Evolutionary conservation across 2,113 vertebrate species (phyloP).

Genomic region (Cromileptes altivelis): DNA sequence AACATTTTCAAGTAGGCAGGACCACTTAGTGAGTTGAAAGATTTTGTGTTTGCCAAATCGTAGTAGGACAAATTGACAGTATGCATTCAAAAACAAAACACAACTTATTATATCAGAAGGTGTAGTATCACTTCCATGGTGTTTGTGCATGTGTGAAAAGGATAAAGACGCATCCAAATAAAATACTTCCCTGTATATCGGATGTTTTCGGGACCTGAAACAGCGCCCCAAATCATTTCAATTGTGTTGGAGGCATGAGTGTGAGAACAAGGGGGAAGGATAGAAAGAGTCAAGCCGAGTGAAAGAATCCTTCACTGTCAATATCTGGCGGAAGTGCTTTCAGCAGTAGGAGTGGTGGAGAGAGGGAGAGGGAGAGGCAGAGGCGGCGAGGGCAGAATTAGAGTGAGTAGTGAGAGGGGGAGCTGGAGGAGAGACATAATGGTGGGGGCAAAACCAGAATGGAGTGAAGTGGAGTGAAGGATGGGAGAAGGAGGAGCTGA

Average conservation of each 20-base stretch:
- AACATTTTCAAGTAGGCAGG: conserved; percentile 32
- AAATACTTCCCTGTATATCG: conserved; percentile 34
- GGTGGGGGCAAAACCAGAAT: conserved; percentile 68
- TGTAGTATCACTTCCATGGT: conserved; percentile 2
- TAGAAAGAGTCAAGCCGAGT: conserved; percentile 64
- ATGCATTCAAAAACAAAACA: conserved; percentile 29
- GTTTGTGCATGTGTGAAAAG: conserved; percentile 14
- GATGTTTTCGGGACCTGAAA: conserved; percentile 45
- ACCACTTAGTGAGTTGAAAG: conserved; percentile 39
- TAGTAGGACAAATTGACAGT: conserved; percentile 9
- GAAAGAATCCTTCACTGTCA: conserved; percentile 74
- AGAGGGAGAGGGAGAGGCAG: conserved; percentile 54
- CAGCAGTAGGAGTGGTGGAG: conserved; percentile 41
- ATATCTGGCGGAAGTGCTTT: conserved; percentile 57
- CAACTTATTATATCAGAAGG: conserved; percentile 19
- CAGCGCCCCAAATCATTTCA: conserved; percentile 45
- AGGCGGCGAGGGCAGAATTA: conserved; percentile 64
- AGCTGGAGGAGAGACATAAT: conserved; percentile 64
- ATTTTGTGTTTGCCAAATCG: conserved; percentile 31
- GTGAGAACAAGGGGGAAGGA: conserved; percentile 49
- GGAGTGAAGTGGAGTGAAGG: conserved; percentile 72
- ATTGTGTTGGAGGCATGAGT: conserved; percentile 42
- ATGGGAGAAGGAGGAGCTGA: conserved; percentile 54
- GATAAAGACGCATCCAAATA: conserved; percentile 22
- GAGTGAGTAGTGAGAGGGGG: conserved; percentile 62